Evolutionary conservation across 2,797 vertebrate genomes (phyloP), one percentile per base, ranked within the genome.

Genomic region (Galago senegalensis): DNA sequence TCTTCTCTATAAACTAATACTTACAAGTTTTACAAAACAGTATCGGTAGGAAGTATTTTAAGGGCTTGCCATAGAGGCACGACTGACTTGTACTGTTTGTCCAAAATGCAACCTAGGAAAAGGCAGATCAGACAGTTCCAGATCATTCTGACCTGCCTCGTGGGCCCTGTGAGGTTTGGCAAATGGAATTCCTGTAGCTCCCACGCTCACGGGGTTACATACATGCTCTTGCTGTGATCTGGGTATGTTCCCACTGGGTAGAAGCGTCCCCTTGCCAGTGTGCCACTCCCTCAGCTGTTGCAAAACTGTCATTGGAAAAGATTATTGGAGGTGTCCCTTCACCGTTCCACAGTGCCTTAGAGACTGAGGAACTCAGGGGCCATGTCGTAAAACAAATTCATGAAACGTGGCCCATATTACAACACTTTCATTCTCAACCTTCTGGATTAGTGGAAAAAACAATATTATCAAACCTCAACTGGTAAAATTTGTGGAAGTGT

Each of bases 1-100:
- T 98, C 98, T 96, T 98, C 97, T 98, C 97, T 98, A 99, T 99
- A 99, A 98, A 98, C 98, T 98, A 98, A 99, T 53, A 73, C 72
- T 43, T 43, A 1, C 1, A 79, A 79, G 76, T 79, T 79, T 58
- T 79, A 58, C 16, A 34, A 79, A 56, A 79, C 13, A 25, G 53
- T 37, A 34, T 37, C 34, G 21, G 76, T 34, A 21, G 21, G 21
- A 79, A 79, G 58, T 34, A 79, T 17, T 58, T 37, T n/a, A 58
- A 79, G 53, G 53, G 17, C 53, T 58, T 58, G 53, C 53, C 53
- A 58, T 58, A 79, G 21, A 23, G n/a, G n/a, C 21, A 58, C 31
- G 16, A 34, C 76, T 34, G n/a, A 37, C 21, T 58, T 34, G n/a
- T 58, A 34, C 23, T 79, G 13, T 37, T 79, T 79, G 76, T 79